Percentiles rank a stretch among this genome's conserved stretches.
phyloP scores from a whole-genome alignment of 53 echinoderm and acorn worm genomes.

The Patiria pectinifera region DNA sequence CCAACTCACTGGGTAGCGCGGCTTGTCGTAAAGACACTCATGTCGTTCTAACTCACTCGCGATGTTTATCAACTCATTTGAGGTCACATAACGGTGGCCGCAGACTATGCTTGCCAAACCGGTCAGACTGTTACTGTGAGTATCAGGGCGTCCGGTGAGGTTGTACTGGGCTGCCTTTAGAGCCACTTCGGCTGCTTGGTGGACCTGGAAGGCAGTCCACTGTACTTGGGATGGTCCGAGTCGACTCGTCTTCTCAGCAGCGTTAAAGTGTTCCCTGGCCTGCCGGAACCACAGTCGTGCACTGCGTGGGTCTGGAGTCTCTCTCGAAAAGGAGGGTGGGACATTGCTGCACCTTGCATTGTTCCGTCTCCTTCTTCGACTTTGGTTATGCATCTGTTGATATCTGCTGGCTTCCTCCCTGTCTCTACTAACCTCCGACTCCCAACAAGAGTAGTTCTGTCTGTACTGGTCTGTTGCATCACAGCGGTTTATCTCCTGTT shows the following conservation, averaged over 20 bases:
- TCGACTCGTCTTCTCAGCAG: slow-evolving; percentile 41
- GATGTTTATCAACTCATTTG: not conserved
- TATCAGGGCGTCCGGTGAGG: slow-evolving; percentile 41
- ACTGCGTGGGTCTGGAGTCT: slow-evolving; percentile 50
- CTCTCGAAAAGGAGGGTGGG: slow-evolving; percentile 26
- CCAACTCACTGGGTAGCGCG: slow-evolving; percentile 51
- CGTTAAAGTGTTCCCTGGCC: slow-evolving; percentile 44
- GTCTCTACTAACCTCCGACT: slow-evolving; percentile 32
- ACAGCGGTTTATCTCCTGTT: slow-evolving; percentile 50
- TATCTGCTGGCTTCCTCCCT: slow-evolving; percentile 34
- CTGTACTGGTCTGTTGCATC: slow-evolving; percentile 7
- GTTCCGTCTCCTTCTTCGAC: not conserved
- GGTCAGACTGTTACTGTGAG: not conserved
- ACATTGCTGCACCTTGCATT: slow-evolving; percentile 6
- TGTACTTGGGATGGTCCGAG: not conserved
- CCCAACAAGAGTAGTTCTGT: slow-evolving; percentile 11
- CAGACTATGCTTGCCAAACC: slow-evolving; percentile 31
- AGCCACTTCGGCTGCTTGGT: slow-evolving; percentile 69
- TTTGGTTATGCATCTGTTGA: slow-evolving; percentile 3
- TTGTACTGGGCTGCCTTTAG: slow-evolving; percentile 68
- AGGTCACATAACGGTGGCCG: not conserved
- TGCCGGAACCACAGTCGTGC: slow-evolving; percentile 72
- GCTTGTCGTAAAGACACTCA: slow-evolving; percentile 40
- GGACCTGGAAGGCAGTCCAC: slow-evolving; percentile 50
- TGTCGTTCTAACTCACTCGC: slow-evolving; percentile 12